Evolutionary conservation across 1,140 invertebrate species (phyloP).

Genomic region (Hypsibius dujardini): DNA sequence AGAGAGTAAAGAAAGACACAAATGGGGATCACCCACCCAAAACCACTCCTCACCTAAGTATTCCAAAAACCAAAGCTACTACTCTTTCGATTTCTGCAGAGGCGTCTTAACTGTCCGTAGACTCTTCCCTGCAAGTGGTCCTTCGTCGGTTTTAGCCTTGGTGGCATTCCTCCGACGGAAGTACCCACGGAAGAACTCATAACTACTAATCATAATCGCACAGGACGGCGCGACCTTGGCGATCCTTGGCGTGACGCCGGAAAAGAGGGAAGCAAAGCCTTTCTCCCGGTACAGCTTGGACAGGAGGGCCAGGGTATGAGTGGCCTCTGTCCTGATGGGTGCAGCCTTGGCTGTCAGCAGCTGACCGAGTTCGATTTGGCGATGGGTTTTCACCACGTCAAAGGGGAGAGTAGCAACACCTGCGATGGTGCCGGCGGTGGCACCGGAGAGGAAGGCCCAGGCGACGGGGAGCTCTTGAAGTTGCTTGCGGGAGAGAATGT

Average conservation of each 20-base stretch:
- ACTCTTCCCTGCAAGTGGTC: background rate
- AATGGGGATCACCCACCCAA: too few species aligned
- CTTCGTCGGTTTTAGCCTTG: background rate
- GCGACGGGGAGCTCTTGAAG: conserved; percentile 24
- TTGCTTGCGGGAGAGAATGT: background rate
- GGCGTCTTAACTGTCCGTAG: too few species aligned
- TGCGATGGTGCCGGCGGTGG: conserved; percentile 35
- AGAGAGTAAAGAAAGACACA: too few species aligned
- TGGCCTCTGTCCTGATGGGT: background rate
- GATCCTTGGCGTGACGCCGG: conserved; percentile 32
- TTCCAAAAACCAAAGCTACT: too few species aligned
- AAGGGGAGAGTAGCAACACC: conserved; percentile 38
- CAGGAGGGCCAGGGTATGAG: background rate
- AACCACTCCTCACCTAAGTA: too few species aligned
- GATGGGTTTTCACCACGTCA: conserved; percentile 40
- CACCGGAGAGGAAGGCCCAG: conserved; percentile 34
- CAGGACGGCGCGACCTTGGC: conserved; percentile 35
- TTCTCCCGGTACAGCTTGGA: background rate
- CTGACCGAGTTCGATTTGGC: conserved; percentile 37
- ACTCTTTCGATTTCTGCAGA: too few species aligned
- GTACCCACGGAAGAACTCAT: conserved; percentile 31
- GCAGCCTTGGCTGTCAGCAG: background rate
- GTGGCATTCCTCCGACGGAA: background rate
- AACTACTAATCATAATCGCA: conserved; percentile 36
- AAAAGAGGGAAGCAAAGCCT: conserved; percentile 20